Conservation (phyloP, 2,888 invertebrate genomes). For the Agrilus cyanescens region DNA sequence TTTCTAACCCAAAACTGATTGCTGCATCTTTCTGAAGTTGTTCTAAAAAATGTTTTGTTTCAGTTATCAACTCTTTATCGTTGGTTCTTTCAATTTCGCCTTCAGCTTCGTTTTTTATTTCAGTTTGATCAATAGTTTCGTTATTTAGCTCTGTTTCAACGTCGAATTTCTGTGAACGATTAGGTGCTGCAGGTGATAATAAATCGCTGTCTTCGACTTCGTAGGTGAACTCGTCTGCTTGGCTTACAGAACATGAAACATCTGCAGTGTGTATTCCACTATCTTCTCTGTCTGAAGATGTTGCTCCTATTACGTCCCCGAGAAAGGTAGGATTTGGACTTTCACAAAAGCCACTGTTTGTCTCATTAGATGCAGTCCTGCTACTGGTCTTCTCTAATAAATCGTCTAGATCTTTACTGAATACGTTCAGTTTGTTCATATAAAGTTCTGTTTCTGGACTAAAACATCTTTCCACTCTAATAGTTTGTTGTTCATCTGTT, state of each 20-base stretch:
- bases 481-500: not conserved
- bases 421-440: slow-evolving; percentile 31
- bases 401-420: slow-evolving; percentile 35
- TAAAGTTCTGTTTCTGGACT: slow-evolving; percentile 44
- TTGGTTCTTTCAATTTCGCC: slow-evolving; percentile 10
- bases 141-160: slow-evolving; percentile 16
- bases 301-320: slow-evolving; percentile 47
- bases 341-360: slow-evolving; percentile 35
- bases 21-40: slow-evolving; percentile 1
- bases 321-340: slow-evolving; percentile 43
- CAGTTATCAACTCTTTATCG: slow-evolving; percentile 15
- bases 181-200: slow-evolving; percentile 26
- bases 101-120: slow-evolving; percentile 5
- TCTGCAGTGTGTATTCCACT: slow-evolving; percentile 69
- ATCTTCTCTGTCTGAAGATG: slow-evolving; percentile 56
- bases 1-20: slow-evolving; percentile 1
- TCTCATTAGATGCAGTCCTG: slow-evolving; percentile 48
- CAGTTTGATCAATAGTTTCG: slow-evolving; percentile 1
- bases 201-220: slow-evolving; percentile 38
- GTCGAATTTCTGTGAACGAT: slow-evolving; percentile 26
- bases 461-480: slow-evolving; percentile 32
- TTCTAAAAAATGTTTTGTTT: slow-evolving; percentile 4
- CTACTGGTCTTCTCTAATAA: slow-evolving; percentile 23
- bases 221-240: slow-evolving; percentile 52
- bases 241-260: slow-evolving; percentile 61